These are phyloP conservation scores for Semnopithecus entellus DNA, from an alignment of 2,113 vertebrate species.

Conservation along the genomic window DNA sequence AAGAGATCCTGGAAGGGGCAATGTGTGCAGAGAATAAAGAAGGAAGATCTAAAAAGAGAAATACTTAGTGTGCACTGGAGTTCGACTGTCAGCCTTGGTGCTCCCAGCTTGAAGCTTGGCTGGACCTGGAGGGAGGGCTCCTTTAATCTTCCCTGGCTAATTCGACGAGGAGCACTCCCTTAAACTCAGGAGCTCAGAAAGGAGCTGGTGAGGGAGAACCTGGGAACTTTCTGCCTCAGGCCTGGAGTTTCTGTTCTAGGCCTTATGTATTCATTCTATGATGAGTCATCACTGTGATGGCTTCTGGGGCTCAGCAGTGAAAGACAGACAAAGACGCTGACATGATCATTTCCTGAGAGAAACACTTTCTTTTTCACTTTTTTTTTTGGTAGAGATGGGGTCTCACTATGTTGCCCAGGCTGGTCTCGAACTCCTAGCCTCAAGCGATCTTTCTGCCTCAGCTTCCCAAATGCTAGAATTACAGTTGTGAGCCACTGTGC, in stretches of 20 bases:
- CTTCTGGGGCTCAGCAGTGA: not conserved
- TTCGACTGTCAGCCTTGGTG: not conserved
- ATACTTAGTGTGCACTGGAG: not conserved
- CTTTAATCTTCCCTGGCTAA: not conserved
- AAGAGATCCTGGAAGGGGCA: not conserved
- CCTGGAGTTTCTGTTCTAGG: not conserved
- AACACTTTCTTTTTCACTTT: too few relatives aligned
- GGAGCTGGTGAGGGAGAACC: not conserved
- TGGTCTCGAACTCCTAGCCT: too few relatives aligned
- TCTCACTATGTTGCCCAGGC: too few relatives aligned
- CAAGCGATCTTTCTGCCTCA: too few relatives aligned
- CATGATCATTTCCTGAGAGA: not conserved
- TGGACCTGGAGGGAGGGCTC: fast-evolving
- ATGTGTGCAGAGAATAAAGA: not conserved
- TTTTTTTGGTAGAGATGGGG: too few relatives aligned
- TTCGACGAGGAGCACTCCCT: not conserved
- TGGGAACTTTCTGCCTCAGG: not conserved
- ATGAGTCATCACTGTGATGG: not conserved
- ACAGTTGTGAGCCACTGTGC: too few relatives aligned
- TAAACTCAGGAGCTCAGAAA: not conserved
- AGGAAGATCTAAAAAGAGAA: not conserved
- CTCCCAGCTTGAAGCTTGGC: not conserved
- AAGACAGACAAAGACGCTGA: not conserved
- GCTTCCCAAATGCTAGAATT: too few relatives aligned
- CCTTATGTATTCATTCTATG: not conserved